Base-by-base conservation (phyloP, 2,797 vertebrate species). In the Nannoperca obscura region DNA sequence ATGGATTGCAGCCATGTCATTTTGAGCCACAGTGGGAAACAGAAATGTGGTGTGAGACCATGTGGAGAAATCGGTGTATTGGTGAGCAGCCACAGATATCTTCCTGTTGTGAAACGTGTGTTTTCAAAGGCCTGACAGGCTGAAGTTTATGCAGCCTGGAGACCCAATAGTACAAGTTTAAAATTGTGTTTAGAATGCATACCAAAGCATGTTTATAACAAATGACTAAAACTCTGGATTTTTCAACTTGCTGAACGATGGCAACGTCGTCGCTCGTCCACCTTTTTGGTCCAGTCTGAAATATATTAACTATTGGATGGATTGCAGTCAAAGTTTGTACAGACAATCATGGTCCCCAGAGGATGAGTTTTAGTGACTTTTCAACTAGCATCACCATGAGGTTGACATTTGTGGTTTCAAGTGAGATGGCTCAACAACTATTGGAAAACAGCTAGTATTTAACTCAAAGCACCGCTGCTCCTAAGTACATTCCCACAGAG, bases 1-100 rank as follows among this genome's bases (percentile, higher is more conserved):
- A 63, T 49, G 11, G 52, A 68, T 36, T 12, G 36, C 34, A 52
- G 17, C 44, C 24, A 30, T 40, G 44, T 59, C 11, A 75, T 64
- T 70, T 53, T 27, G 17, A 74, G 19, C 15, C 63, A 27, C 44
- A 69, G 62, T 4, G 1, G 42, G 50, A 67, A 44, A 62, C 55
- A 30, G 40, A 67, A 14, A 58, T 17, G 59, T n/a, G 27, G 36
- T 22, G 27, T 64, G 36, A 68, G 36, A 50, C 34, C 34, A 34
- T 34, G 34, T 34, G 34, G 34, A 47, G 15, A 36, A 24, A 22
- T 63, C 13, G 2, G 36, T n/a, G 27, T 47, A n/a, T 47, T 2
- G 13, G 30, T 52, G 22, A 71, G 53, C 9, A 20, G 22, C 10
- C 42, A 13, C 24, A 13, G 58, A 47, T 36, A 30, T 32, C 13